Conservation (phyloP, 2,888 invertebrate genomes). For the Lasioglossum villosulum region DNA sequence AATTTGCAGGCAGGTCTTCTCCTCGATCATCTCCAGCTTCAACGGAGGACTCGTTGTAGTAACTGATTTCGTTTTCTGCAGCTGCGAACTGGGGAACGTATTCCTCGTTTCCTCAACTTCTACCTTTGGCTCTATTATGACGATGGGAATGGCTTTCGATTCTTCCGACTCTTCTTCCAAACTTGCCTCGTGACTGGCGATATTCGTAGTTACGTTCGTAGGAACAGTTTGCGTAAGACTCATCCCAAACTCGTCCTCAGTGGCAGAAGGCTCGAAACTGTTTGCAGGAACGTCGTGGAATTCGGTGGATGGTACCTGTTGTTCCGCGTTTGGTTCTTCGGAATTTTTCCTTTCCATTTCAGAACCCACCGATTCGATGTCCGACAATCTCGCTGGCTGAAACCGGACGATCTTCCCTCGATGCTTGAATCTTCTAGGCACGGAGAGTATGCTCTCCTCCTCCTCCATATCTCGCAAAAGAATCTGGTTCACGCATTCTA, state of each 20-base stretch:
- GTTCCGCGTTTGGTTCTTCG: conserved; percentile 75
- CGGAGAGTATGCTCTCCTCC: conserved; percentile 81
- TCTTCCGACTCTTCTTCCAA: conserved; percentile 72
- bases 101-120: conserved; percentile 64
- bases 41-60: conserved; percentile 72
- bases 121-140: conserved; percentile 78
- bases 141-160: conserved; percentile 80
- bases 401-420: conserved; percentile 82
- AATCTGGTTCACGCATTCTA: conserved; percentile 95
- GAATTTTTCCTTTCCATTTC: conserved; percentile 83
- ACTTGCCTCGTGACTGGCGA: conserved; percentile 47
- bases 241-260: conserved; percentile 81
- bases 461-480: conserved; percentile 90
- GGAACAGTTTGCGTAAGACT: conserved; percentile 64
- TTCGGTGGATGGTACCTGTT: conserved; percentile 55
- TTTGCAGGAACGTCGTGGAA: conserved; percentile 45
- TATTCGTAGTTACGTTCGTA: conserved; percentile 36
- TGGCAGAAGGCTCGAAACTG: conserved; percentile 75
- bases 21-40: conserved; percentile 80
- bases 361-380: conserved; percentile 83
- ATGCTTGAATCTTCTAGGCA: conserved; percentile 82
- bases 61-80: conserved; percentile 47
- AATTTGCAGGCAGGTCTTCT: conserved; percentile 81
- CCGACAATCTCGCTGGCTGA: conserved; percentile 81
- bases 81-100: conserved; percentile 35